Conservation (phyloP, 2,797 vertebrate genomes). For the Sebastes minor region DNA sequence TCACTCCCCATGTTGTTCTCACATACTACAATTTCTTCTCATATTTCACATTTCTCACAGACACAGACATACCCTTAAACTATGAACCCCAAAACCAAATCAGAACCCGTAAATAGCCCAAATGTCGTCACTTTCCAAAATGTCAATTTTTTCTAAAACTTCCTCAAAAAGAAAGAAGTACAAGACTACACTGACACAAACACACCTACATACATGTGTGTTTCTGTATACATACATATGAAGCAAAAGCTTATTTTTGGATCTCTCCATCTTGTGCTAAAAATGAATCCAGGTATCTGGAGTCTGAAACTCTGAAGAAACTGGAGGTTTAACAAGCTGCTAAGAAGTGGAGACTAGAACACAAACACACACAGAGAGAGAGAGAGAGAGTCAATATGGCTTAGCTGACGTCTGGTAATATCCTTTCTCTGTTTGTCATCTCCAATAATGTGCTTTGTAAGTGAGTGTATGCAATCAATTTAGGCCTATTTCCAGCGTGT, state of each 20-base stretch:
- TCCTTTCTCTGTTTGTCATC: conserved; percentile 56
- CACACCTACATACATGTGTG: background rate
- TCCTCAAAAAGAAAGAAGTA: background rate
- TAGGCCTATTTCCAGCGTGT: conserved; percentile 52
- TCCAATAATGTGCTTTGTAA: conserved; percentile 66
- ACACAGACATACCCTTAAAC: background rate
- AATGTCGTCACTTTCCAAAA: background rate
- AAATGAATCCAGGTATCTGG: background rate
- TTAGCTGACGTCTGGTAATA: conserved; percentile 49
- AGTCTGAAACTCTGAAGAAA: background rate
- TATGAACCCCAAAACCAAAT: background rate
- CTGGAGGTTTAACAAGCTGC: background rate
- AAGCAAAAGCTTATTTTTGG: background rate
- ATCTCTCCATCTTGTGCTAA: background rate
- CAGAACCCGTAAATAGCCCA: background rate
- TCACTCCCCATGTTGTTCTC: background rate
- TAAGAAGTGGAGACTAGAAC: background rate
- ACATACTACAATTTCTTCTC: background rate
- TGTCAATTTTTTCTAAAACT: background rate
- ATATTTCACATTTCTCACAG: background rate
- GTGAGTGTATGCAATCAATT: conserved; percentile 53
- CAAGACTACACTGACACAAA: background rate
- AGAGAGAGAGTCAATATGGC: conserved; percentile 15
- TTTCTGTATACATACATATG: background rate
- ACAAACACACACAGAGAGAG: background rate